Percentiles rank a stretch among this genome's conserved stretches.
phyloP scores from a whole-genome alignment of 1,140 invertebrate genomes.

The Drosophila kanapiae region DNA sequence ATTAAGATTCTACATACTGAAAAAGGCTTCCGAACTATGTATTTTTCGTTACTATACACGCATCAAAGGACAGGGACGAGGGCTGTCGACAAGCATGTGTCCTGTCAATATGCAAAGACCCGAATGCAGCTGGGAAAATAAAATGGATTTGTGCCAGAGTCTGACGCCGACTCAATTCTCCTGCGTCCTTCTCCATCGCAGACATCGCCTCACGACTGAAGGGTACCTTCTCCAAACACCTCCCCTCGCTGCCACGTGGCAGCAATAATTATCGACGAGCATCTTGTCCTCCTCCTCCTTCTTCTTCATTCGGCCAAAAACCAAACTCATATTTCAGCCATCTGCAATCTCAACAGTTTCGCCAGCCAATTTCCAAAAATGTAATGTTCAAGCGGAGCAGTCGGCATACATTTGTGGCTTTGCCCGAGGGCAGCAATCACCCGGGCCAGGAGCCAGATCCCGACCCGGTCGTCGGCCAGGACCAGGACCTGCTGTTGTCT shows the following conservation, averaged over 20 bases:
- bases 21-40: too few species aligned
- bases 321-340: slow-evolving; percentile 40
- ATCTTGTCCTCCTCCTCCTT: not conserved
- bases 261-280: slow-evolving; percentile 30
- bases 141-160: not conserved
- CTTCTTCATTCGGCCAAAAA: not conserved
- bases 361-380: slow-evolving; percentile 52
- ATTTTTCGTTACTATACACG: not conserved
- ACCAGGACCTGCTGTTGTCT: slow-evolving; percentile 36
- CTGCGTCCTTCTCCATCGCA: not conserved
- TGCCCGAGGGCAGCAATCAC: slow-evolving; percentile 20
- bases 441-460: not conserved
- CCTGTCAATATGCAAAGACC: slow-evolving; percentile 40
- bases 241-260: not conserved
- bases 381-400: slow-evolving; percentile 39
- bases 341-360: slow-evolving; percentile 52
- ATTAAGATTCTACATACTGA: too few species aligned
- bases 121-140: slow-evolving; percentile 41
- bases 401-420: slow-evolving; percentile 37
- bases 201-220: not conserved
- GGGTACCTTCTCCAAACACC: not conserved
- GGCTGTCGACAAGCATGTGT: slow-evolving; percentile 20
- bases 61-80: not conserved
- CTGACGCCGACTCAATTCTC: not conserved
- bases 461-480: not conserved